phyloP scores from a whole-genome alignment of 2,888 invertebrate species.

The Allygus modestus region DNA sequence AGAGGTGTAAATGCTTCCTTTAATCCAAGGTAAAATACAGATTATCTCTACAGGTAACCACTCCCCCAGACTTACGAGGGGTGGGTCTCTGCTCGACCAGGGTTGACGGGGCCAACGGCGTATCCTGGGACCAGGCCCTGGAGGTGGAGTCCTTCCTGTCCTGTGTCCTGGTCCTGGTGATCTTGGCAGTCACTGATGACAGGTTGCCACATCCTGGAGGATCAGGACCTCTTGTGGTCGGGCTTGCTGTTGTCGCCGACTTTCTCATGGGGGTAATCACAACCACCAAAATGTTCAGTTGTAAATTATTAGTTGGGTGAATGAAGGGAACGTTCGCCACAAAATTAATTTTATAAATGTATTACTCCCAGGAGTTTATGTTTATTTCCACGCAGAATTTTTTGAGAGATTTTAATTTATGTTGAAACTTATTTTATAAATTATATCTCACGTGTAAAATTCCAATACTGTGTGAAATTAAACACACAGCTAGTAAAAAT shows the following conservation, averaged over 20 bases:
- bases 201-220: constrained; percentile 87
- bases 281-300: constrained; percentile 71
- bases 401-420: no score
- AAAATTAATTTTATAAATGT: no score
- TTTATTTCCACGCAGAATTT: no score
- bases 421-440: no score
- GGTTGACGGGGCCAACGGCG: constrained; percentile 79
- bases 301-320: no score
- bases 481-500: no score
- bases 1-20: no score
- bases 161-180: constrained; percentile 90
- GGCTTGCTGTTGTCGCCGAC: constrained; percentile 89
- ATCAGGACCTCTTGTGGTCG: constrained; percentile 91
- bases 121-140: constrained; percentile 84
- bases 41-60: constrained; percentile 79
- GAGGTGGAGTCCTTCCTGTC: constrained; percentile 94
- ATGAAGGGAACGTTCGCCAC: no score
- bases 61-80: constrained; percentile 78
- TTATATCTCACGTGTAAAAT: no score
- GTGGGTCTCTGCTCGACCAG: constrained; percentile 82
- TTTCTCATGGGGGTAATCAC: constrained; percentile 86
- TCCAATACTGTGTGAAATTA: no score
- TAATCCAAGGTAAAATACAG: no score
- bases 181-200: constrained; percentile 91
- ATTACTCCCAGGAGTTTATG: no score